phyloP scores from a whole-genome alignment of 2,797 vertebrate genomes.

The Xiphophorus birchmanni region DNA sequence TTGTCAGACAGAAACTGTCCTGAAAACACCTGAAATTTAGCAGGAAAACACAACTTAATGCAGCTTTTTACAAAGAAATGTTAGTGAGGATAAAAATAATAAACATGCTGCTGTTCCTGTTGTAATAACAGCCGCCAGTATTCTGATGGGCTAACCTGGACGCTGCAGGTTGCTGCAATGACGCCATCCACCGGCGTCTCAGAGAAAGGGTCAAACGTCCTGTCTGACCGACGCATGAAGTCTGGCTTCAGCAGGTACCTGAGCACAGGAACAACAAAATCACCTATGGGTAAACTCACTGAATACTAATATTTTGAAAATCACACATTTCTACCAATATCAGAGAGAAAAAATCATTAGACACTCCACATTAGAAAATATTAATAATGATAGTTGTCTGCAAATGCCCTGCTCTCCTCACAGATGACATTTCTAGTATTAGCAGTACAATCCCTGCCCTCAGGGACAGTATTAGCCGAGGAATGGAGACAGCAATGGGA shows the following conservation, averaged over 20 bases:
- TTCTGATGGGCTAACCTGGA: slow-evolving; percentile 84
- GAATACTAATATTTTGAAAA: slow-evolving; percentile 1
- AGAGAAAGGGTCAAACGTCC: slow-evolving; percentile 97
- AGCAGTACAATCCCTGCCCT: slow-evolving; percentile 60
- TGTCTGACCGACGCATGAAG: slow-evolving; percentile 96
- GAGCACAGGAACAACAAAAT: slow-evolving; percentile 19
- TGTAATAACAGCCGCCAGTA: neutral
- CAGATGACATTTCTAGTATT: slow-evolving; percentile 65
- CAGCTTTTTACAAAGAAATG: neutral
- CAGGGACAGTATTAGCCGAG: slow-evolving; percentile 48
- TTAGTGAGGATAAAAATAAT: neutral
- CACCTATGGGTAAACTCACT: slow-evolving; percentile 4
- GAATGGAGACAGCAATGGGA: slow-evolving; percentile 35
- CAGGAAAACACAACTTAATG: neutral
- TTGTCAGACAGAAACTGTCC: slow-evolving; percentile 98
- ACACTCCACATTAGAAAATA: slow-evolving; percentile 9
- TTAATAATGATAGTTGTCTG: slow-evolving; percentile 52
- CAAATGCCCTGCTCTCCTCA: slow-evolving; percentile 54
- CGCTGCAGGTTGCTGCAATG: slow-evolving; percentile 96
- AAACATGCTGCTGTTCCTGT: neutral
- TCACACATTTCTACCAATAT: neutral
- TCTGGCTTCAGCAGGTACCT: slow-evolving; percentile 92
- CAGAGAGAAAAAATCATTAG: neutral
- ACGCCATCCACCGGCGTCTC: slow-evolving; percentile 98
- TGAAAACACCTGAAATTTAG: slow-evolving; percentile 88